These are phyloP conservation scores for Sminthurides bifidus DNA, from an alignment of 1,140 invertebrate genomes.

Conservation along the genomic window DNA sequence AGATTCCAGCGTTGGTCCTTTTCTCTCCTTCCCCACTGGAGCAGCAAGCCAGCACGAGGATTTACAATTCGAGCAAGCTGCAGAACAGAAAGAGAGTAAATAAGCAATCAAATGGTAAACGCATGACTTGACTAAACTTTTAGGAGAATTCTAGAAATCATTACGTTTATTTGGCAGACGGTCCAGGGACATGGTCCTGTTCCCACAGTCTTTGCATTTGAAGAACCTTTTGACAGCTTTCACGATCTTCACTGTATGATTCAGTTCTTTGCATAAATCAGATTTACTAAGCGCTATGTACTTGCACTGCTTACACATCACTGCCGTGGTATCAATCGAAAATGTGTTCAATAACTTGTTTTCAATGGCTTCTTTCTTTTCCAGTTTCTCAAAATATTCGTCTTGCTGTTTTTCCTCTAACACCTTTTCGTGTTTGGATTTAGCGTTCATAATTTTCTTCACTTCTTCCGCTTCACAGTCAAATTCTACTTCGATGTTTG, in stretches of 20 bases:
- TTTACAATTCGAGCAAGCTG: conserved; percentile 27
- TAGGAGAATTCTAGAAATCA: not conserved
- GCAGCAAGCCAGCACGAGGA: conserved; percentile 18
- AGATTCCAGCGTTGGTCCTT: conserved; percentile 16
- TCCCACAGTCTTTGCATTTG: conserved; percentile 72
- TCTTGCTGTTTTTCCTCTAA: conserved; percentile 58
- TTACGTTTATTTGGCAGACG: conserved; percentile 51
- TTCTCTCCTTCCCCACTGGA: conserved; percentile 25
- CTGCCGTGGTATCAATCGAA: conserved; percentile 73
- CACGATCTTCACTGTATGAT: conserved; percentile 61
- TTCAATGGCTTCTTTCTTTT: conserved; percentile 81
- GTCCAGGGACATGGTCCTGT: conserved; percentile 63
- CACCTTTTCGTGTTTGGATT: conserved; percentile 62
- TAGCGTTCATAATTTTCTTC: conserved; percentile 62
- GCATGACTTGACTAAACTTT: not conserved
- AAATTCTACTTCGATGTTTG: conserved; percentile 27
- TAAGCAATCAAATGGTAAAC: not conserved
- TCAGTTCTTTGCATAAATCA: conserved; percentile 67
- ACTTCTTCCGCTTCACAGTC: conserved; percentile 48
- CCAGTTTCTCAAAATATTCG: conserved; percentile 75
- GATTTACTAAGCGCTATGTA: conserved; percentile 75
- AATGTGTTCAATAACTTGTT: conserved; percentile 79
- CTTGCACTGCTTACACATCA: conserved; percentile 69
- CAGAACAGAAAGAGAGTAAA: conserved; percentile 7
- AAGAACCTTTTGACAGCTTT: conserved; percentile 80